A percentile compares a stretch with the other conserved stretches of the same genome.
Evolutionary conservation across 2,113 vertebrate species (phyloP).

Genomic region (Trematomus loennbergii): DNA sequence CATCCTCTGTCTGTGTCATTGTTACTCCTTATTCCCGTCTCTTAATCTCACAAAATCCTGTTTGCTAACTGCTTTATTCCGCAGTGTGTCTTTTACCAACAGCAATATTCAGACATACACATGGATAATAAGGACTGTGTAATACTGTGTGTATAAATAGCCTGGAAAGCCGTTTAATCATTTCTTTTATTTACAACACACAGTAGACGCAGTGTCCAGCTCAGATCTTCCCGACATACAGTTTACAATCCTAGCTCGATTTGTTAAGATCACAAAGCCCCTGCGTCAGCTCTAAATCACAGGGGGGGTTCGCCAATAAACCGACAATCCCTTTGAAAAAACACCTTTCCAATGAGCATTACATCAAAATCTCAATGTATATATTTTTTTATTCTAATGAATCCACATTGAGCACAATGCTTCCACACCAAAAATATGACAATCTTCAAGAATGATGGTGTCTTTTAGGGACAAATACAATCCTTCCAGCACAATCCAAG

Average conservation of each 20-base stretch:
- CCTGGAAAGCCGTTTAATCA: conserved; percentile 37
- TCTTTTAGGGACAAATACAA: not conserved
- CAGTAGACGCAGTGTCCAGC: conserved; percentile 23
- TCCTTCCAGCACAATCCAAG: conserved; percentile 26
- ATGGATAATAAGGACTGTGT: not conserved
- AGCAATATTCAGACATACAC: conserved; percentile 21
- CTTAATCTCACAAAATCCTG: conserved; percentile 23
- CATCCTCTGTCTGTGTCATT: conserved; percentile 8
- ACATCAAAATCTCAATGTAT: conserved; percentile 51
- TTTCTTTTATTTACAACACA: conserved; percentile 71
- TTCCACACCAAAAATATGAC: conserved; percentile 57
- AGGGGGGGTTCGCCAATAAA: conserved; percentile 8
- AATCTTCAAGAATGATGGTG: conserved; percentile 42
- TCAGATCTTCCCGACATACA: conserved; percentile 26
- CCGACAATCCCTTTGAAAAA: conserved; percentile 29
- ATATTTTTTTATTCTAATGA: conserved; percentile 34
- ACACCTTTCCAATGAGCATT: conserved; percentile 42
- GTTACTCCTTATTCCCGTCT: not conserved
- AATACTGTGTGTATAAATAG: not conserved
- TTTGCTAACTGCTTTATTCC: conserved; percentile 25
- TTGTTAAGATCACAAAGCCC: conserved; percentile 47
- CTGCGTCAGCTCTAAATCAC: conserved; percentile 37
- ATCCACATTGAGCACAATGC: conserved; percentile 58
- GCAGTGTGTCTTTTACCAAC: conserved; percentile 9
- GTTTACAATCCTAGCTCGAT: conserved; percentile 49